Evolutionary conservation across 2,113 vertebrate genomes (phyloP), one percentile per base, ranked within the genome.

Genomic region (Actenoides lindsayi): DNA sequence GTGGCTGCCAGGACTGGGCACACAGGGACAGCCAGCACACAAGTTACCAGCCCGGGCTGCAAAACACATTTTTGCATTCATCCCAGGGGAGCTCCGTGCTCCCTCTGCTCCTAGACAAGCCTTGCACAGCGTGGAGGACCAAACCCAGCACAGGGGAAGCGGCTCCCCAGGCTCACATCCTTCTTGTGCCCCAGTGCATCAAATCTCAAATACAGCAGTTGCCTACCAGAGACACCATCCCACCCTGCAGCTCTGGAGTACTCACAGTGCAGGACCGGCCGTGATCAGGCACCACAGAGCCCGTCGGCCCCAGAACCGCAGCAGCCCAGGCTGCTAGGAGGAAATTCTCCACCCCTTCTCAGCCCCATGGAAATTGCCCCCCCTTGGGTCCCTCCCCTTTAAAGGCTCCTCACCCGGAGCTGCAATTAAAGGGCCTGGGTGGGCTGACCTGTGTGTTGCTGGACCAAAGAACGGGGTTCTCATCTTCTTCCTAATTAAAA

Each of bases 141-240:
- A 25, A 46, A 42, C 31, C 51, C 39, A 33, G n/a, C 5, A 0
- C 30, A 4, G 21, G 16, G 44, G 20, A 33, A 63, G n/a, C 42
- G 23, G 44, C 69, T 56, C 33, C 44, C 33, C 53, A 41, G 33
- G 44, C 25, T 79, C 53, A 25, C 25, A 48, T 2, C 56, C 42
- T 48, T 67, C 21, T 4, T 1, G 2, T 16, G 17, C 11, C n/a
- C 37, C 51, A 25, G 0, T 0, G 1, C 30, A 59, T 54, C 67
- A 60, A 53, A 64, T 2, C 50, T 54, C 60, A 30, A 27, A 25
- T 1, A 11, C 51, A 27, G 20, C 54, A 27, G 27, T 23, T 28
- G 30, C 33, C 37, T 7, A 11, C 11, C 21, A 31, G 27, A 56
- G 15, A 35, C 17, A 48, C 24, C 8, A 5, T 12, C 51, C 51